Evolutionary conservation across 53 echinoderm and acorn worm species (phyloP).

Genomic region (Holothuria leucospilota): DNA sequence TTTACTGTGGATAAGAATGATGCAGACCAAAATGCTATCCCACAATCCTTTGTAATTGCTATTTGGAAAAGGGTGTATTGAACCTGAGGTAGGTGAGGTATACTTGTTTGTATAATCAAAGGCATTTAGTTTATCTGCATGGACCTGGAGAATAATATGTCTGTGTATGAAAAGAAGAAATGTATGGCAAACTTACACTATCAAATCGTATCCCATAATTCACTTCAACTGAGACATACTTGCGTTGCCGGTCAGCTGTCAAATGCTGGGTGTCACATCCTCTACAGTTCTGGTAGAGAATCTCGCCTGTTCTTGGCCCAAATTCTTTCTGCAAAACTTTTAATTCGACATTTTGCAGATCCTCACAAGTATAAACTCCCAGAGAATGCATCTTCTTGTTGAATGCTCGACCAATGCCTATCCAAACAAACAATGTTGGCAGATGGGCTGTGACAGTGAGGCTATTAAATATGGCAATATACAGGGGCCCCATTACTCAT

Average conservation of each 20-base stretch:
- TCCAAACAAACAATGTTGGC: not conserved
- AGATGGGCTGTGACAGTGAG: too few relatives aligned
- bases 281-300: conserved; percentile 68
- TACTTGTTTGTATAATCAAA: too few relatives aligned
- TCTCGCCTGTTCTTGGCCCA: conserved; percentile 78
- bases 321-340: conserved; percentile 75
- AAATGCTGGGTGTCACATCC: conserved; percentile 69
- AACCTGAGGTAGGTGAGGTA: too few relatives aligned
- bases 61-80: too few relatives aligned
- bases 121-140: too few relatives aligned
- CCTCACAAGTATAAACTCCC: conserved; percentile 65
- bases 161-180: too few relatives aligned
- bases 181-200: conserved; percentile 23
- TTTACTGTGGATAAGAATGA: too few relatives aligned
- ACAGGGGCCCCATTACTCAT: too few relatives aligned
- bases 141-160: too few relatives aligned
- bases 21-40: too few relatives aligned
- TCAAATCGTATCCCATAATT: conserved; percentile 83
- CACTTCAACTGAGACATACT: conserved; percentile 81
- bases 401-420: conserved; percentile 76
- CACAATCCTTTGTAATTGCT: too few relatives aligned
- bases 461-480: too few relatives aligned
- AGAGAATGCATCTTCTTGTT: conserved; percentile 57
- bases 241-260: conserved; percentile 63
- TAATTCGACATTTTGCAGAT: conserved; percentile 62